Conservation (phyloP, 2,888 invertebrate species). For the Napeogenes inachia region DNA sequence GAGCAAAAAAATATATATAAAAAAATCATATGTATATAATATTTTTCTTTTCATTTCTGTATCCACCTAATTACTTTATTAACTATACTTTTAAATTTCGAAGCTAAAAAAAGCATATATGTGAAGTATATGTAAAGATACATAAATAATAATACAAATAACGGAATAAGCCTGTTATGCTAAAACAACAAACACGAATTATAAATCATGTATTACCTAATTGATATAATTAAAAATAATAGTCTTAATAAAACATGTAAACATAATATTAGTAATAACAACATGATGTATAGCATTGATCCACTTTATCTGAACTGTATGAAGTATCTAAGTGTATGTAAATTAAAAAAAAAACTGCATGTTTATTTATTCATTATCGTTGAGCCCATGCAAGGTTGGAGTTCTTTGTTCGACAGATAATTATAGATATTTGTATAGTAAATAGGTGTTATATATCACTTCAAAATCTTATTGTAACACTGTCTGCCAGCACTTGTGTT, state of each 20-base stretch:
- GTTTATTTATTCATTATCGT: background rate
- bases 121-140: background rate
- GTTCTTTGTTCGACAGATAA: conserved; percentile 5
- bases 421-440: background rate
- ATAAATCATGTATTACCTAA: no score
- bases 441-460: background rate
- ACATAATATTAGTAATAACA: background rate
- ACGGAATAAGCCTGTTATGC: background rate
- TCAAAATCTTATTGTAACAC: background rate
- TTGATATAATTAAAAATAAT: no score
- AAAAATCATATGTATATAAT: background rate
- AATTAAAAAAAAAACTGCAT: background rate
- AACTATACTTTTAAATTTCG: no score
- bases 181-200: background rate
- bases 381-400: background rate
- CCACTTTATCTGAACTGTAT: background rate
- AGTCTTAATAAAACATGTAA: background rate
- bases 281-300: background rate
- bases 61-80: no score
- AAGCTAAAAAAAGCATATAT: no score
- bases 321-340: background rate
- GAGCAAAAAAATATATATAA: background rate
- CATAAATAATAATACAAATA: background rate
- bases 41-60: no score
- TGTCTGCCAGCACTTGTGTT: no score